Percentiles rank a stretch among this genome's conserved stretches.
These are phyloP conservation scores for Lophotis ruficrista DNA, from an alignment of 2,113 vertebrate genomes.

Conservation along the genomic window DNA sequence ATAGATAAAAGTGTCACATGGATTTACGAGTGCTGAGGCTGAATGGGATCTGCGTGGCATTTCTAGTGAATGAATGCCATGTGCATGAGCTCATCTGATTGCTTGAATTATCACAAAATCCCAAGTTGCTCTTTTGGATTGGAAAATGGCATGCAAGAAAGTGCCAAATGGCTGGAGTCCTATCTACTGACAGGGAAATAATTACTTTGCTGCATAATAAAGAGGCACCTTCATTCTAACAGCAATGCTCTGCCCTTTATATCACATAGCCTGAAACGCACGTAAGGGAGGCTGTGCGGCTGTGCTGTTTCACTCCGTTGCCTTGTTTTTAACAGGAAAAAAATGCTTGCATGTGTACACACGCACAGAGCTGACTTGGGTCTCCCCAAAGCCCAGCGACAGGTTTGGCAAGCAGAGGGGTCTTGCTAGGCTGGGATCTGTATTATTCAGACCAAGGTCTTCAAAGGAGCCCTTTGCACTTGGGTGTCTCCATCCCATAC, in stretches of 20 bases:
- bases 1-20: conserved; percentile 64
- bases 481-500: neutral
- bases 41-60: conserved; percentile 17
- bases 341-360: accelerated
- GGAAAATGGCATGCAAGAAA: conserved; percentile 20
- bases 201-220: conserved; percentile 37
- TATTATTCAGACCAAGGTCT: neutral
- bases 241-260: neutral
- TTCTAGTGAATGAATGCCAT: conserved; percentile 48
- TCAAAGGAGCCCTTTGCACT: neutral
- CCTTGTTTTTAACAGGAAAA: neutral
- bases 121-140: conserved; percentile 54
- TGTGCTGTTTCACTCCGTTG: neutral
- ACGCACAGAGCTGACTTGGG: neutral
- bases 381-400: neutral
- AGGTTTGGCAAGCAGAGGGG: neutral
- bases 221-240: conserved; percentile 9
- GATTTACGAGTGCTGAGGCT: conserved; percentile 43
- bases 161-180: conserved; percentile 55
- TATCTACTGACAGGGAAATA: conserved; percentile 58
- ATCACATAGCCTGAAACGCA: neutral
- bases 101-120: conserved; percentile 63
- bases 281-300: neutral
- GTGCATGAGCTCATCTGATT: conserved; percentile 57
- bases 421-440: neutral